These are phyloP conservation scores for Heteromurus nitidus DNA, from an alignment of 2,888 invertebrate species.

Conservation along the genomic window DNA sequence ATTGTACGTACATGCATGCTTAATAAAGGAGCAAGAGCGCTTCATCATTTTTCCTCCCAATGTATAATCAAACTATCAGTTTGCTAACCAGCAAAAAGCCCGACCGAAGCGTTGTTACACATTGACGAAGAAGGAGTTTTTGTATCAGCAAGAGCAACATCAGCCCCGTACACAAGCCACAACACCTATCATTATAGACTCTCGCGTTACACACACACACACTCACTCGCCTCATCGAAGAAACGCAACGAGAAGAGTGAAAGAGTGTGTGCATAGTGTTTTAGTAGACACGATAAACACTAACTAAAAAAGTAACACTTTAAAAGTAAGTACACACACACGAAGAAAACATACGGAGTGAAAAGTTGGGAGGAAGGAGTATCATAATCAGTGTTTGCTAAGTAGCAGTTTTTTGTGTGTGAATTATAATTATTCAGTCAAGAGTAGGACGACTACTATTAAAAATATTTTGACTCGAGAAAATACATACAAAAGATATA, in stretches of 20 bases:
- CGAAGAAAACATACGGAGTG: too few relatives aligned
- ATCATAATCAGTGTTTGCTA: slow-evolving; percentile 47
- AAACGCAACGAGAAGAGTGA: slow-evolving; percentile 38
- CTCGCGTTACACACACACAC: slow-evolving; percentile 56
- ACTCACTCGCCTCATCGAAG: too few relatives aligned
- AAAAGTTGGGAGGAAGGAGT: too few relatives aligned
- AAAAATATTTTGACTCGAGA: neutral
- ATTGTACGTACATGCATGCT: neutral
- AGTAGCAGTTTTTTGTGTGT: slow-evolving; percentile 56
- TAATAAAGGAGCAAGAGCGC: slow-evolving; percentile 7
- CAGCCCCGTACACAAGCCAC: slow-evolving; percentile 39
- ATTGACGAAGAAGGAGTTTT: slow-evolving; percentile 30
- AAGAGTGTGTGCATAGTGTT: slow-evolving; percentile 11
- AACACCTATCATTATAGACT: slow-evolving; percentile 62
- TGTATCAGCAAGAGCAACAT: slow-evolving; percentile 49
- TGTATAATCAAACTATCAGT: slow-evolving; percentile 63
- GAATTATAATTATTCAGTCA: slow-evolving; percentile 58
- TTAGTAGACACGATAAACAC: slow-evolving; percentile 38
- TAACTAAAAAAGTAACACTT: slow-evolving; percentile 11
- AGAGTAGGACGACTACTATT: neutral
- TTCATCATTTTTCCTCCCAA: slow-evolving; percentile 56
- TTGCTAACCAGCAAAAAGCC: slow-evolving; percentile 58
- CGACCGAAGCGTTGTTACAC: too few relatives aligned
- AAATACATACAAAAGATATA: too few relatives aligned
- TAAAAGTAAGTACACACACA: too few relatives aligned